These are phyloP conservation scores for Chloroceryle aenea DNA, from an alignment of 2,113 vertebrate genomes.

Conservation along the genomic window DNA sequence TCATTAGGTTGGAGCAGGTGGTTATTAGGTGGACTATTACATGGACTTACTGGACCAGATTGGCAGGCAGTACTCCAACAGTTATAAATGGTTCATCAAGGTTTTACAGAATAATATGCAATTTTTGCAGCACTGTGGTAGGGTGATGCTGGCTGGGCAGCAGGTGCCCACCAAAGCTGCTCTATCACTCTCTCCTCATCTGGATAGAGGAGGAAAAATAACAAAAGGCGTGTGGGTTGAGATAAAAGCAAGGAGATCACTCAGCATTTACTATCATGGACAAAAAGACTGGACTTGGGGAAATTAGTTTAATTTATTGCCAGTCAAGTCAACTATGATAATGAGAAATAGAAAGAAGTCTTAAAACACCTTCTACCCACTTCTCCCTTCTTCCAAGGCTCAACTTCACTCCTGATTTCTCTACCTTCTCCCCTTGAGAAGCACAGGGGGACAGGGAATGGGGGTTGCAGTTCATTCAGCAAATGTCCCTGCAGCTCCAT, in stretches of 20 bases:
- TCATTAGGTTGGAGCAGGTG: not conserved
- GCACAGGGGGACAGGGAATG: fast-evolving
- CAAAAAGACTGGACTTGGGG: not conserved
- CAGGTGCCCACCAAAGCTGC: not conserved
- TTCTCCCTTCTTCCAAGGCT: not conserved
- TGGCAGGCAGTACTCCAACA: not conserved
- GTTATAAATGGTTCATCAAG: not conserved
- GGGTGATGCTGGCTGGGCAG: not conserved
- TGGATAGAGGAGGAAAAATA: not conserved
- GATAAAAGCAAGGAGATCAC: not conserved
- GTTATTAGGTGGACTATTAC: not conserved
- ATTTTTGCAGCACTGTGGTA: not conserved
- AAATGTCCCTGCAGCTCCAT: not conserved
- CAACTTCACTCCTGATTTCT: not conserved
- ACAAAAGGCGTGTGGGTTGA: not conserved
- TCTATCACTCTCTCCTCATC: not conserved
- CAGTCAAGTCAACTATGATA: not conserved
- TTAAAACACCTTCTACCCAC: not conserved
- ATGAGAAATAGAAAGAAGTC: not conserved
- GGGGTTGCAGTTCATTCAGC: not conserved
- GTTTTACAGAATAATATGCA: not conserved
- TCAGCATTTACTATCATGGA: not conserved
- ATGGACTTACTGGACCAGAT: not conserved
- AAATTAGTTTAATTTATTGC: not conserved
- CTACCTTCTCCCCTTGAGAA: not conserved